Evolutionary conservation across 2,113 vertebrate genomes (phyloP).

Genomic region (Podiceps cristatus): DNA sequence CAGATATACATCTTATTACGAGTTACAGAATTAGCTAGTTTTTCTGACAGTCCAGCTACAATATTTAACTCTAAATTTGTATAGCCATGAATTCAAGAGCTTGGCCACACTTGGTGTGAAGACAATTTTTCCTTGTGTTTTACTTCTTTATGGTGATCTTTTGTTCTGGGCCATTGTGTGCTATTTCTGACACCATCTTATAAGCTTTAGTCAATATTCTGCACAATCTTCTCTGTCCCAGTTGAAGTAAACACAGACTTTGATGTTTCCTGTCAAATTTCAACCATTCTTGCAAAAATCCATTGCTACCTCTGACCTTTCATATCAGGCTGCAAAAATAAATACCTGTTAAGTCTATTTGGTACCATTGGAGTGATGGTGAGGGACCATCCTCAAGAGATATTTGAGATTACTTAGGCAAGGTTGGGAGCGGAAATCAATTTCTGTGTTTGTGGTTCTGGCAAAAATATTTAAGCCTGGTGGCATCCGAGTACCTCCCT

Average conservation of each 20-base stretch:
- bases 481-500: background rate
- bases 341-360: background rate
- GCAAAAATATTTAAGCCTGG: background rate
- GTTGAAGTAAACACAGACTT: background rate
- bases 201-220: background rate
- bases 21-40: background rate
- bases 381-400: background rate
- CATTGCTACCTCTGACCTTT: background rate
- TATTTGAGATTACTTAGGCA: background rate
- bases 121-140: background rate
- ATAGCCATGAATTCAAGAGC: background rate
- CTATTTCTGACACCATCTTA: background rate
- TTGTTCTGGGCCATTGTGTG: background rate
- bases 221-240: background rate
- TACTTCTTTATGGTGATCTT: background rate
- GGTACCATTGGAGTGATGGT: background rate
- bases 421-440: background rate
- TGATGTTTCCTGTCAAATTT: background rate
- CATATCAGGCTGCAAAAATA: background rate
- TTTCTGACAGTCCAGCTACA: background rate
- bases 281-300: background rate
- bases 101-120: background rate
- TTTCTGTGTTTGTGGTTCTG: background rate
- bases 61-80: background rate
- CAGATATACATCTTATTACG: background rate